A percentile compares a stretch with the other conserved stretches of the same genome.
phyloP scores from a whole-genome alignment of 2,113 vertebrate genomes.

The Calyptomena viridis region DNA sequence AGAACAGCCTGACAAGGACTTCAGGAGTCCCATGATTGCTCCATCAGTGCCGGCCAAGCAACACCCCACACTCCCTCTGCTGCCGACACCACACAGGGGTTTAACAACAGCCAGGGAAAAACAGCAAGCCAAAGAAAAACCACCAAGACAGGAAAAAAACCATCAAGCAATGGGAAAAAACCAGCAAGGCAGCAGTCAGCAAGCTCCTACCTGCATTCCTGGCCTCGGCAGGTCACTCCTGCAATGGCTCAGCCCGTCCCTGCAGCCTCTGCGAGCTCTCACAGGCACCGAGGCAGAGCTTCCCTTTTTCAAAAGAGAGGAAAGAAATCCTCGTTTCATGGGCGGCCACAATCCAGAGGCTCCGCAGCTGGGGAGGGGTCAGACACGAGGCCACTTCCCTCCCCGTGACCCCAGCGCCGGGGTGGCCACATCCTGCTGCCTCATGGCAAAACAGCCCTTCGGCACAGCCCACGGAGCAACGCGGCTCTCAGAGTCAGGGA shows the following conservation, averaged over 20 bases:
- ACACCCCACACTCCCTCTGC: background rate
- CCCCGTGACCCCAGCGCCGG: background rate
- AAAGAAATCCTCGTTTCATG: background rate
- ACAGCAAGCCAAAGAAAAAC: background rate
- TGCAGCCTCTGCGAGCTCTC: background rate
- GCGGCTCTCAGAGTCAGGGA: background rate
- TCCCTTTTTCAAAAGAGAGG: background rate
- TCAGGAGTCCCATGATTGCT: background rate
- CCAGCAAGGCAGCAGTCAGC: background rate
- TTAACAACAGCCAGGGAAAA: background rate
- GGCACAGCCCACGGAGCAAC: background rate
- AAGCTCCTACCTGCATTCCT: background rate
- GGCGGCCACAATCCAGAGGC: background rate
- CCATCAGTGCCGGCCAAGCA: background rate
- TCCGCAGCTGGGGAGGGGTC: background rate
- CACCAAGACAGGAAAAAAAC: background rate
- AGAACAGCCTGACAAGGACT: background rate
- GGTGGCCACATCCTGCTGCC: background rate
- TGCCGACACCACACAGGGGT: background rate
- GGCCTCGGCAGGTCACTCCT: background rate
- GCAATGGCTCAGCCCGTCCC: background rate
- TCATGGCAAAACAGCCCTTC: background rate
- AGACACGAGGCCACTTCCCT: slow-evolving; percentile 1
- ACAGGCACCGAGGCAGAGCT: background rate
- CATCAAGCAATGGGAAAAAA: background rate